Evolutionary conservation across 2,113 vertebrate species (phyloP).

Genomic region (Phaethon lepturus): DNA sequence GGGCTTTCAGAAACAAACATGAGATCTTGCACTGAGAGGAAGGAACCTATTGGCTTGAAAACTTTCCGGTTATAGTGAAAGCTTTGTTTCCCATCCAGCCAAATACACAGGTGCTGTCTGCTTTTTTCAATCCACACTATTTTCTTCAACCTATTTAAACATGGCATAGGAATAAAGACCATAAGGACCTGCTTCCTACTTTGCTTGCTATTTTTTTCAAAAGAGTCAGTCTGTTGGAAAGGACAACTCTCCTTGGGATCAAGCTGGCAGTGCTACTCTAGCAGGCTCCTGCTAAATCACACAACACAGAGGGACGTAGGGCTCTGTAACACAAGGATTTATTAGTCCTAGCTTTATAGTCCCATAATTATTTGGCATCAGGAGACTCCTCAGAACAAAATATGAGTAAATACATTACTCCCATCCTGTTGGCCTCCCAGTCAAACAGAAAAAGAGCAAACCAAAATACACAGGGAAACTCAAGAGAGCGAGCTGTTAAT

Average conservation of each 20-base stretch:
- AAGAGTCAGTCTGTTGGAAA: neutral
- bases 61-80: constrained; percentile 53
- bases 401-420: neutral
- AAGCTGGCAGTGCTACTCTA: neutral
- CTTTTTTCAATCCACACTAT: neutral
- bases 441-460: neutral
- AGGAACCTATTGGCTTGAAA: constrained; percentile 62
- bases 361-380: neutral
- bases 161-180: neutral
- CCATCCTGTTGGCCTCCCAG: neutral
- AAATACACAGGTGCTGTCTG: neutral
- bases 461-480: neutral
- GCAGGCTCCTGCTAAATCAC: neutral
- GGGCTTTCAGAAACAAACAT: neutral
- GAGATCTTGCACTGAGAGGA: constrained; percentile 22
- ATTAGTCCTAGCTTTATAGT: neutral
- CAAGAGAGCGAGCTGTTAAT: neutral
- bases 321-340: neutral
- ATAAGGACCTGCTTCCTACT: neutral
- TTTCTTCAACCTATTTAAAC: neutral
- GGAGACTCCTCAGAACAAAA: neutral
- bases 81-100: constrained; percentile 28
- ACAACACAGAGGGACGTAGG: neutral
- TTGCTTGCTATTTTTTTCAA: neutral
- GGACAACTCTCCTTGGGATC: neutral